Percentiles rank a stretch among this genome's conserved stretches.
Evolutionary conservation across 2,888 invertebrate genomes (phyloP).

Genomic region (Dicyrtomina minuta): DNA sequence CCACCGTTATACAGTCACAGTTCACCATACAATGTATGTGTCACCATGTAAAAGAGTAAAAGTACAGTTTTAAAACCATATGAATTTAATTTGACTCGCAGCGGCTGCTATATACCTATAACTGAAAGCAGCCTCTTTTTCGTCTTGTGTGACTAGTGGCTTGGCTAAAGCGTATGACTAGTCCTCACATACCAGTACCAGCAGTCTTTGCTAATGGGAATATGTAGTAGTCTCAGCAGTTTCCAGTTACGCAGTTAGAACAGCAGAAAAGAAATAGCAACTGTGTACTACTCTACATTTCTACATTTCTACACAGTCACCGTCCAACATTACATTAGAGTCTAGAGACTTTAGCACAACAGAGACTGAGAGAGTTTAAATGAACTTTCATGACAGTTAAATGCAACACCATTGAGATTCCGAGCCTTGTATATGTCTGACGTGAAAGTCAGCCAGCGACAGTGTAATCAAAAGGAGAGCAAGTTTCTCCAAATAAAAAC

Average conservation of each 20-base stretch:
- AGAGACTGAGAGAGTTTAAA: neutral
- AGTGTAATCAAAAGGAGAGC: conserved; percentile 21
- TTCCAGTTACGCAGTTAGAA: neutral
- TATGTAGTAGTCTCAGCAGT: no score
- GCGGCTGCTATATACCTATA: no score
- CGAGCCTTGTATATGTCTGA: conserved; percentile 15
- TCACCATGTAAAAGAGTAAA: no score
- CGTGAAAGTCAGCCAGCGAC: conserved; percentile 3
- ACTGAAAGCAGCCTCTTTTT: no score
- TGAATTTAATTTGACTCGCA: conserved; percentile 14
- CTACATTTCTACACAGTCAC: neutral
- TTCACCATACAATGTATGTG: no score
- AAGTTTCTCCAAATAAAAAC: neutral
- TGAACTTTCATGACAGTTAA: conserved; percentile 22
- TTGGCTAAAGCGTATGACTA: neutral
- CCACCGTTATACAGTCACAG: no score
- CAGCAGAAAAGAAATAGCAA: neutral
- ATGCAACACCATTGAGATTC: conserved; percentile 5
- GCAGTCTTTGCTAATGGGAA: no score
- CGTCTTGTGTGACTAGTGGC: no score
- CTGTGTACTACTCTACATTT: no score
- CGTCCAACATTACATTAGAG: neutral
- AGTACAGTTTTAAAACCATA: no score
- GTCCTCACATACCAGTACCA: no score
- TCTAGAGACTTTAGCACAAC: neutral